A percentile compares a stretch with the other conserved stretches of the same genome.
Evolutionary conservation across 2,797 vertebrate species (phyloP).

Genomic region (Oreochromis grahami): DNA sequence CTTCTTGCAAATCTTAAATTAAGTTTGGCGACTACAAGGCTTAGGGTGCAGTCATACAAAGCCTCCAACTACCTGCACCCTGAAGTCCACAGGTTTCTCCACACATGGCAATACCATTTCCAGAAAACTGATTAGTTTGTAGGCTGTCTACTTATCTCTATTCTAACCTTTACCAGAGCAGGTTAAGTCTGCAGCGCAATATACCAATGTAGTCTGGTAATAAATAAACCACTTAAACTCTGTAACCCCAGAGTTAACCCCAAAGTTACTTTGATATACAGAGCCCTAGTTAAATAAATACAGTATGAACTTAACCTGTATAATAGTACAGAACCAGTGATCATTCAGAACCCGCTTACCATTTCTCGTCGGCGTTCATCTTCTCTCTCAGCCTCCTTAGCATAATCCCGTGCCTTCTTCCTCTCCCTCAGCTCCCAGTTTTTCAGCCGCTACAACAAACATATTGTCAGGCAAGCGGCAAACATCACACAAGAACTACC

Average conservation of each 20-base stretch:
- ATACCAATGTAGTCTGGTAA: neutral
- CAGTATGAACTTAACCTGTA: neutral
- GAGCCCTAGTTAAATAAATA: neutral
- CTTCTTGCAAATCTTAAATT: neutral
- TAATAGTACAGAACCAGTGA: neutral
- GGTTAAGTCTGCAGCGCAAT: neutral
- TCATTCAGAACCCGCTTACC: conserved; percentile 69
- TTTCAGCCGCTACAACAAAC: conserved; percentile 87
- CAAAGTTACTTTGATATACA: neutral
- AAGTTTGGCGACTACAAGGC: neutral
- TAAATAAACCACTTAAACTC: neutral
- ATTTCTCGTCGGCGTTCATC: conserved; percentile 94
- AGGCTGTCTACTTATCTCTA: neutral
- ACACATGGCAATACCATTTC: neutral
- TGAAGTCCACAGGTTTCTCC: neutral
- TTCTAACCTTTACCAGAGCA: neutral
- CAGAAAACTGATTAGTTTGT: neutral
- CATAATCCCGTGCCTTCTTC: conserved; percentile 94
- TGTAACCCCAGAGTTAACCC: neutral
- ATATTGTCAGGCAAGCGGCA: neutral
- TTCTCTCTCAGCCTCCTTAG: conserved; percentile 92
- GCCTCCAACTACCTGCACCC: neutral
- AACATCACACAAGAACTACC: neutral
- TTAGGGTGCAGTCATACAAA: neutral
- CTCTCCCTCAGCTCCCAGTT: conserved; percentile 98